Base-by-base conservation (phyloP, 53 echinoderm and acorn worm species). In the Henricia sp. region DNA sequence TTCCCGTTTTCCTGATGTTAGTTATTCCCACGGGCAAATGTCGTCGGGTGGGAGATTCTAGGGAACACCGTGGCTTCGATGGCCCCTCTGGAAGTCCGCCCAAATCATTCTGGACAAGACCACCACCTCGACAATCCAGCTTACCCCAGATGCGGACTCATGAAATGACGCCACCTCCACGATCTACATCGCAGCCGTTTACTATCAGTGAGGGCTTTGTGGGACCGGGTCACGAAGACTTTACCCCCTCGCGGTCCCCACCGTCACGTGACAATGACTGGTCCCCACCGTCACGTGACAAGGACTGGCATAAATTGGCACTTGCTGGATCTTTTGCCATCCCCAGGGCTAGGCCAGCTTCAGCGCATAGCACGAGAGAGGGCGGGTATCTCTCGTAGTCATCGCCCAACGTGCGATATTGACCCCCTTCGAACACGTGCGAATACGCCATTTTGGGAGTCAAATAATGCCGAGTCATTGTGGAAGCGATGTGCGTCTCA, bases 1-100 rank as follows among this genome's bases (percentile, higher is more conserved):
- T 95, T 23, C 95, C 95, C 0, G 93, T 90, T 0, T 40, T 90
- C 43, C 65, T 86, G 5, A 39, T 74, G 65, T 67, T 86, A 2
- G 2, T 11, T 8, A 42, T 77, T 56, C 77, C 77, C 0, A n/a
- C n/a, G n/a, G 62, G 24, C 1, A 62, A 46, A 17, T 19, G 3
- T 65, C 65, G 58, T 30, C 3, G 58, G 13, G 27, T 58, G 58
- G 6, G 1, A 25, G 25, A 58, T 10, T 23, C 58, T 1, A 26
- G 3, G 10, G 58, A 58, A 30, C 26, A 58, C 13, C 0, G 58
- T 26, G 27, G 26, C 2, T 2, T 8, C 29, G 6, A 16, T 0
- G 9, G 11, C 32, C 39, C 2, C 1, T 16, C 28, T 29, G 30
- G 17, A 16, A 50, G 71, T 50, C 34, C 71, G 5, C 17, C 0